A percentile compares a stretch with the other conserved stretches of the same genome.
These are phyloP conservation scores for Hirundo rustica DNA, from an alignment of 2,797 vertebrate genomes.

Conservation along the genomic window DNA sequence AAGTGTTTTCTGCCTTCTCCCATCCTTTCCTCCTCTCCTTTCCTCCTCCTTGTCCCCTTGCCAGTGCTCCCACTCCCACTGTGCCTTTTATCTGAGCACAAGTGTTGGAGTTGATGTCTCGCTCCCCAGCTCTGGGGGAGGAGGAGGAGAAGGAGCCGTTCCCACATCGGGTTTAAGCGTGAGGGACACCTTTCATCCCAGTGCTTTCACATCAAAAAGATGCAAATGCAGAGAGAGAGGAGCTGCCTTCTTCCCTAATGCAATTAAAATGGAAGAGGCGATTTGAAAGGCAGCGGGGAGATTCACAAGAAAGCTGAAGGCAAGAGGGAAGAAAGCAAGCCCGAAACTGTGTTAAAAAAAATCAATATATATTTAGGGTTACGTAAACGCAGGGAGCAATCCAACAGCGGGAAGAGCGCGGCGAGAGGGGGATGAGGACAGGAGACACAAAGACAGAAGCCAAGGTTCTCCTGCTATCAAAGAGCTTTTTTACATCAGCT, in stretches of 20 bases:
- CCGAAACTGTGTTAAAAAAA: neutral
- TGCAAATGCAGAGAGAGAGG: neutral
- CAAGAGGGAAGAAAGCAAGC: neutral
- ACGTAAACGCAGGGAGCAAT: neutral
- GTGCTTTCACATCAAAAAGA: constrained; percentile 17
- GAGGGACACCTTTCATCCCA: neutral
- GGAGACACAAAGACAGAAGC: neutral
- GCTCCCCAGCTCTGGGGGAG: neutral
- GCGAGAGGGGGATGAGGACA: neutral
- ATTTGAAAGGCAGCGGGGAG: neutral
- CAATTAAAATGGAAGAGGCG: neutral
- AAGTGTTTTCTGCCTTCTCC: neutral
- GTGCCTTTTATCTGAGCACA: neutral
- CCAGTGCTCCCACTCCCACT: neutral
- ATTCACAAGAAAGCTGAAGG: neutral
- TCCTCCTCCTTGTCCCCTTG: neutral
- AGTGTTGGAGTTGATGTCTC: neutral
- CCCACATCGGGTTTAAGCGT: neutral
- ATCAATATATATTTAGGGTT: neutral
- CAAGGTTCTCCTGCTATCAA: neutral
- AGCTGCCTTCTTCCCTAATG: neutral
- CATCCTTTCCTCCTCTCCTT: neutral
- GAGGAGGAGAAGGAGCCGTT: neutral
- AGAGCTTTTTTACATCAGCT: neutral
- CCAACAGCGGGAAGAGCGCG: neutral